Percentiles rank a stretch among this genome's conserved stretches.
Evolutionary conservation across 2,888 invertebrate genomes (phyloP).

Genomic region (Diarsia brunnea): DNA sequence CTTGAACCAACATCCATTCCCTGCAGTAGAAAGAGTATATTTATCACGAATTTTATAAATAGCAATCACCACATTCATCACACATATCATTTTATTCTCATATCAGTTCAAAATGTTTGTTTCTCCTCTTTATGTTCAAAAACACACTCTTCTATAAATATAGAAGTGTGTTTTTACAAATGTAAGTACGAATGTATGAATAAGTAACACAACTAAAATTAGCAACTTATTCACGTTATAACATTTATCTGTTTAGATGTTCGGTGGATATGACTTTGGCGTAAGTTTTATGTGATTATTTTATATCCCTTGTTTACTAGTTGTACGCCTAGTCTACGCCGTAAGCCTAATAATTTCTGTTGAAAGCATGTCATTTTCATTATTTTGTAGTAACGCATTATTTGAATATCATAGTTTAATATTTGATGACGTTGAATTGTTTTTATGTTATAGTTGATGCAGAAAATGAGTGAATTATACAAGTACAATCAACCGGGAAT

Average conservation of each 20-base stretch:
- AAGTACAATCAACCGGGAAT: conserved; percentile 84
- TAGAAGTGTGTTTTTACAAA: no score
- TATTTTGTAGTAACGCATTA: conserved; percentile 61
- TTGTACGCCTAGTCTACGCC: conserved; percentile 72
- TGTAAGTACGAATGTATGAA: conserved; percentile 16
- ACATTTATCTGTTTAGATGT: conserved; percentile 88
- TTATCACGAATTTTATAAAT: neutral
- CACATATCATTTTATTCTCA: conserved; percentile 2
- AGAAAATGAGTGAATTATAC: conserved; percentile 86
- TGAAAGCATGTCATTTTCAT: conserved; percentile 68
- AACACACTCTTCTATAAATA: conserved; percentile 16
- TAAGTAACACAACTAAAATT: conserved; percentile 24
- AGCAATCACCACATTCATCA: neutral
- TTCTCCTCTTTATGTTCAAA: conserved; percentile 9
- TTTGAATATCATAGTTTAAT: neutral
- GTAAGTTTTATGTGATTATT: conserved; percentile 82
- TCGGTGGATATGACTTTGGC: conserved; percentile 90
- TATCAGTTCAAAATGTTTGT: neutral
- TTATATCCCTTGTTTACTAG: conserved; percentile 73
- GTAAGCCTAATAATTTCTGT: conserved; percentile 61
- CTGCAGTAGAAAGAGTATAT: neutral
- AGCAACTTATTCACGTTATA: conserved; percentile 65
- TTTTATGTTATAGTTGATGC: conserved; percentile 82
- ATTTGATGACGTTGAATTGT: conserved; percentile 19
- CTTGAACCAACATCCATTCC: neutral